Evolutionary conservation across 2,113 vertebrate species (phyloP).

Genomic region (Podilymbus podiceps): DNA sequence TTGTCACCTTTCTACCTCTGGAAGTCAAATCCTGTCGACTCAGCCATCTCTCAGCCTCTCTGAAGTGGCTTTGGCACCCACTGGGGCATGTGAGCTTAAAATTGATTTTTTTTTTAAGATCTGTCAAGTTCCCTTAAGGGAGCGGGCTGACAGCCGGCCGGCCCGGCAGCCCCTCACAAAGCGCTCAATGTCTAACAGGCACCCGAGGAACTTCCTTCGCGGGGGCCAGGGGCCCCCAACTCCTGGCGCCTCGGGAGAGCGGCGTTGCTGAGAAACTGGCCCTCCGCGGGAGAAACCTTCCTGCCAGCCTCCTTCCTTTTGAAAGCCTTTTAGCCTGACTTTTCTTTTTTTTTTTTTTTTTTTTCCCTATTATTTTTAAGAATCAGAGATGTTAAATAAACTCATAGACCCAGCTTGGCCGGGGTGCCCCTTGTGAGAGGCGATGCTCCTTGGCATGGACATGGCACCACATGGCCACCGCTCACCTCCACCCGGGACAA

Average conservation of each 20-base stretch:
- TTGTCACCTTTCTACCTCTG: conserved; percentile 98
- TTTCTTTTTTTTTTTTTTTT: neutral
- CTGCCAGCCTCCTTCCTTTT: conserved; percentile 51
- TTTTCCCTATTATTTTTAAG: neutral
- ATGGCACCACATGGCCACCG: accelerated
- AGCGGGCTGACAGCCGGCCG: conserved; percentile 84
- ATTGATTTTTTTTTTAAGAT: conserved; percentile 93
- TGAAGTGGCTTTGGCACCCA: conserved; percentile 95
- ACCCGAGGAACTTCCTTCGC: conserved; percentile 82
- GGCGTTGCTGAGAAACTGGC: conserved; percentile 82
- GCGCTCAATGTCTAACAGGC: conserved; percentile 81
- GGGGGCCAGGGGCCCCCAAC: conserved; percentile 75
- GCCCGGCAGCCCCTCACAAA: conserved; percentile 80
- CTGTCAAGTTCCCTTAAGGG: conserved; percentile 93
- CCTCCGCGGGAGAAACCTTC: conserved; percentile 60
- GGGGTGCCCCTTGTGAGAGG: neutral
- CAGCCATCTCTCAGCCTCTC: conserved; percentile 90
- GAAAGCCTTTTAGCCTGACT: neutral
- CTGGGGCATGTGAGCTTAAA: conserved; percentile 93
- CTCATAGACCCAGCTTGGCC: neutral
- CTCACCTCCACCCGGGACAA: neutral
- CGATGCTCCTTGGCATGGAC: neutral
- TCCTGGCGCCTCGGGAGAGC: conserved; percentile 73
- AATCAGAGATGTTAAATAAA: neutral
- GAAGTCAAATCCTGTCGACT: conserved; percentile 95